These are phyloP conservation scores for Tachypleus tridentatus DNA, from an alignment of 1,140 invertebrate species.

Conservation along the genomic window DNA sequence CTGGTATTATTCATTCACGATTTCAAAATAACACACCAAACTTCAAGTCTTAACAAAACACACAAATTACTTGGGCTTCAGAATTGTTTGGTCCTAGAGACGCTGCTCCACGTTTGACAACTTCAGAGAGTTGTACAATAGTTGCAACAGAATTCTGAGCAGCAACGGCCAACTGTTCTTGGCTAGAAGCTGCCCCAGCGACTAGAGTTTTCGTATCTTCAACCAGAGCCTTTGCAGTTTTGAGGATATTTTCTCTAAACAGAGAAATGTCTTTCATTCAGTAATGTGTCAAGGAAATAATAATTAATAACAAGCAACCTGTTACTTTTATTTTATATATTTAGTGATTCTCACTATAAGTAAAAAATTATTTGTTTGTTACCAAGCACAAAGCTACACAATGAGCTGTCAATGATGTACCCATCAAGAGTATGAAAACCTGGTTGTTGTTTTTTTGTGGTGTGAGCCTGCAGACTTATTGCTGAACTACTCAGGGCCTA, in stretches of 20 bases:
- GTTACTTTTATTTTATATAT: background rate
- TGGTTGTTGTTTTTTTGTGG: too few relatives aligned
- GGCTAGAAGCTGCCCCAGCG: conserved; percentile 77
- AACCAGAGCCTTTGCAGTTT: conserved; percentile 93
- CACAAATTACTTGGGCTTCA: conserved; percentile 46
- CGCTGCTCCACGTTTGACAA: conserved; percentile 95
- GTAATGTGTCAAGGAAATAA: background rate
- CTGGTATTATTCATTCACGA: too few relatives aligned
- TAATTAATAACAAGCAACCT: background rate
- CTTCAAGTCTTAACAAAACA: background rate
- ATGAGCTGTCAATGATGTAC: too few relatives aligned
- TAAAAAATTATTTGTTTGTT: background rate
- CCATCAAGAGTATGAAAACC: too few relatives aligned
- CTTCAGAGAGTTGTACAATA: conserved; percentile 89
- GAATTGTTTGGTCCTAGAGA: conserved; percentile 85
- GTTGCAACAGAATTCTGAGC: conserved; percentile 94
- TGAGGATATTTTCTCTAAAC: conserved; percentile 71
- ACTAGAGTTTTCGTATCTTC: conserved; percentile 98
- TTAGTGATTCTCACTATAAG: background rate
- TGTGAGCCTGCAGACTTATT: too few relatives aligned
- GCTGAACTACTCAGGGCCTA: too few relatives aligned
- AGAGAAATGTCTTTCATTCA: background rate
- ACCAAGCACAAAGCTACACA: too few relatives aligned
- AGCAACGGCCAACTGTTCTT: conserved; percentile 88
- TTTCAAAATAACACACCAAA: background rate